phyloP scores from a whole-genome alignment of 2,113 vertebrate species.

The Sterrhoptilus dennistouni region DNA sequence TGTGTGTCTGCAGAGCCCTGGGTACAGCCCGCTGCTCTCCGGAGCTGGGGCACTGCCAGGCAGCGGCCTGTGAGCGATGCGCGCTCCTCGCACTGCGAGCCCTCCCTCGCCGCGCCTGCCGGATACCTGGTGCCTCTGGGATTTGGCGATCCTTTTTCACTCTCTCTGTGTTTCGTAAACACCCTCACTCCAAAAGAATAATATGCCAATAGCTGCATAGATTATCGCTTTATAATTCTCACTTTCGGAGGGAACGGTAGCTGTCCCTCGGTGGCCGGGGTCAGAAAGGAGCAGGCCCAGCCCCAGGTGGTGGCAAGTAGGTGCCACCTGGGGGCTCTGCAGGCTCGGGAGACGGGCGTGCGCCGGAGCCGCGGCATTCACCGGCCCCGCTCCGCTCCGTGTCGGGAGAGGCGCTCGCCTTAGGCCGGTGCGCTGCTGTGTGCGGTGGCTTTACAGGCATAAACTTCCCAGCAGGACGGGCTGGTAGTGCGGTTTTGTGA shows the following conservation, averaged over 20 bases:
- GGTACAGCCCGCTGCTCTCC: neutral
- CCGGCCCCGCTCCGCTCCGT: neutral
- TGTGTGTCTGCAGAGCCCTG: neutral
- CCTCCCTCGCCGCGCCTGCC: accelerated
- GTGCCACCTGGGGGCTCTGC: slow-evolving; percentile 61
- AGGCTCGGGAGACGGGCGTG: neutral
- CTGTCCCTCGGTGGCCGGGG: neutral
- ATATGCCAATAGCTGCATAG: neutral
- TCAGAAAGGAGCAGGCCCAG: neutral
- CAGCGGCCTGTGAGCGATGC: neutral
- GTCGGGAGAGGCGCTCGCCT: neutral
- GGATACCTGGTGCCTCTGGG: neutral
- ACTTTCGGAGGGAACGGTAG: neutral
- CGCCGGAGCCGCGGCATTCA: neutral
- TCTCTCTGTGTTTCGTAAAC: neutral
- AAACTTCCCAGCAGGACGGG: neutral
- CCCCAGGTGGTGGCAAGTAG: neutral
- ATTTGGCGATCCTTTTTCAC: neutral
- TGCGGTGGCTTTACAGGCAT: accelerated
- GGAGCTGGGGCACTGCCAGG: neutral
- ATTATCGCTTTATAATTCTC: neutral
- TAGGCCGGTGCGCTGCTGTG: neutral
- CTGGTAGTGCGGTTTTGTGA: neutral
- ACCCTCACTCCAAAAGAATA: neutral
- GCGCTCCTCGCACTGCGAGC: accelerated